These are phyloP conservation scores for Phalanger gymnotis DNA, from an alignment of 2,797 vertebrate species.

Conservation along the genomic window DNA sequence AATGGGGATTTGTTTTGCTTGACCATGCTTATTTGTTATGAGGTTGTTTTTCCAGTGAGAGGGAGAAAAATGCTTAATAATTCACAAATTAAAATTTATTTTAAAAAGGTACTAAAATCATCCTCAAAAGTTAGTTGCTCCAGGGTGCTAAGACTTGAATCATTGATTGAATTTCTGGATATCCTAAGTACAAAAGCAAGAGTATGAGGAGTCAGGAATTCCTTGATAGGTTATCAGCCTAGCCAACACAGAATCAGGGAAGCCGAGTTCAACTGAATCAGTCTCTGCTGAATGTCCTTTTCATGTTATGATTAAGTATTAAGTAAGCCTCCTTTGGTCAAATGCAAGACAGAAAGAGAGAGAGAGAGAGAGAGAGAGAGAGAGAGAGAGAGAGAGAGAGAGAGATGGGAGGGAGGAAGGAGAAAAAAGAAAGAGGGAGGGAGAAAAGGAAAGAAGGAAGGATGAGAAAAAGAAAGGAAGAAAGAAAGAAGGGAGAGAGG, in stretches of 20 bases:
- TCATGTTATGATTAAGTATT: not conserved
- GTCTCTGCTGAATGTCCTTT: not conserved
- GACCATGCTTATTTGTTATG: not conserved
- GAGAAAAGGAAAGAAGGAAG: not conserved
- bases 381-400: not conserved
- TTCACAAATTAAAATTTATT: not conserved
- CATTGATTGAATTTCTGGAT: not conserved
- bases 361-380: no score
- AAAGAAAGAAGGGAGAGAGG: not conserved
- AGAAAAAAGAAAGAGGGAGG: not conserved
- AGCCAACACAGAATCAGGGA: not conserved
- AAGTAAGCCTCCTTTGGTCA: not conserved
- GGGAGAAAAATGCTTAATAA: not conserved
- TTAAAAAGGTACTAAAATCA: not conserved
- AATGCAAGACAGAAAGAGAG: not conserved
- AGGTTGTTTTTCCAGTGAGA: not conserved
- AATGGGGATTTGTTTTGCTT: not conserved
- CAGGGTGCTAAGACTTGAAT: not conserved
- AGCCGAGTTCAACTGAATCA: not conserved
- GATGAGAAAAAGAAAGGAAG: not conserved
- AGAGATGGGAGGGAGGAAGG: accelerated
- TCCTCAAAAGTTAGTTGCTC: not conserved
- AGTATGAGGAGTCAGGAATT: not conserved
- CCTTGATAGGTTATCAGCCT: not conserved
- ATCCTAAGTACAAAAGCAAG: not conserved